Evolutionary conservation across 2,113 vertebrate species (phyloP).

Genomic region (Shinisaurus crocodilurus): DNA sequence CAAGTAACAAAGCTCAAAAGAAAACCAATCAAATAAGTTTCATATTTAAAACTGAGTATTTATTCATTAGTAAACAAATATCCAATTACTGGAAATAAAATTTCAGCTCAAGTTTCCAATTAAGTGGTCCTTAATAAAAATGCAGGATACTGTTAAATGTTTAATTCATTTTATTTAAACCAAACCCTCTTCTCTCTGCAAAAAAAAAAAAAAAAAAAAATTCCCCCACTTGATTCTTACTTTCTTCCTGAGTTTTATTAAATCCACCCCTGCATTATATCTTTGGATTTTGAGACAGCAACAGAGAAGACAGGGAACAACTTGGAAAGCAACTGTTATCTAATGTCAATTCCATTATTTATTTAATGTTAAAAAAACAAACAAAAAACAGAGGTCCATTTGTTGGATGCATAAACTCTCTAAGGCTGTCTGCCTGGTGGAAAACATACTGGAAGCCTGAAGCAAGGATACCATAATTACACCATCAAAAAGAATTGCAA

Average conservation of each 20-base stretch:
- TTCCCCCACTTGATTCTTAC: fast-evolving
- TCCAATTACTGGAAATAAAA: neutral
- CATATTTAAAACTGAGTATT: neutral
- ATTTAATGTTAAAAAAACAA: slow-evolving; percentile 52
- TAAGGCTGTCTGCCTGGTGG: slow-evolving; percentile 51
- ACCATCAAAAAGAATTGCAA: slow-evolving; percentile 56
- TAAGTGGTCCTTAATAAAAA: slow-evolving; percentile 45
- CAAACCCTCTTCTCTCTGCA: neutral
- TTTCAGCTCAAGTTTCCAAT: slow-evolving; percentile 31
- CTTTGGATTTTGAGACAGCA: slow-evolving; percentile 53
- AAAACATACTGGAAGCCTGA: slow-evolving; percentile 58
- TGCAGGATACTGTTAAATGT: slow-evolving; percentile 21
- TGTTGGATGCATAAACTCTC: slow-evolving; percentile 55
- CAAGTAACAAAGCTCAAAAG: neutral
- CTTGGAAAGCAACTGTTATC: slow-evolving; percentile 42
- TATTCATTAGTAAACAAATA: slow-evolving; percentile 19
- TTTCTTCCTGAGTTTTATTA: slow-evolving; percentile 29
- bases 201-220: neutral
- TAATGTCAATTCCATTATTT: slow-evolving; percentile 49
- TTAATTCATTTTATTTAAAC: slow-evolving; percentile 12
- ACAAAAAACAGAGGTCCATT: slow-evolving; percentile 42
- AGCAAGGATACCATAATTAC: slow-evolving; percentile 65
- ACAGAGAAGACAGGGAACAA: slow-evolving; percentile 31
- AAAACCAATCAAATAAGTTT: neutral
- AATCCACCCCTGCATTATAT: slow-evolving; percentile 26